phyloP scores from a whole-genome alignment of 2,797 vertebrate species.

The Falco peregrinus region DNA sequence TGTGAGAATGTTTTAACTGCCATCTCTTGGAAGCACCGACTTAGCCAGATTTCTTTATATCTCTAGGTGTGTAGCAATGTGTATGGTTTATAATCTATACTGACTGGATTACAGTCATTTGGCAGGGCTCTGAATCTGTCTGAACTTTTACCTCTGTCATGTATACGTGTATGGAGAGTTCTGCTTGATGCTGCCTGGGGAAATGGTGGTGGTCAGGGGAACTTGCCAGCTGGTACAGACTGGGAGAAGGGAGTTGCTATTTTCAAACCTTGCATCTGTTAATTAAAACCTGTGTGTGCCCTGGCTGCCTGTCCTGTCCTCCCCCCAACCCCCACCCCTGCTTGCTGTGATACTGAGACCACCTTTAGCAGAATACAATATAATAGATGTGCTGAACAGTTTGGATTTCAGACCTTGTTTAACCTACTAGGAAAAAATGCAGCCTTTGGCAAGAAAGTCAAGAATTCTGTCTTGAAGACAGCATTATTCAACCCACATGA shows the following conservation, averaged over 20 bases:
- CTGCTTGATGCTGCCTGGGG: not conserved
- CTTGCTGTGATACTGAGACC: not conserved
- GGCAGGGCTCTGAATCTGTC: not conserved
- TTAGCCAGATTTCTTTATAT: too few species aligned
- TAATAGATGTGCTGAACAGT: not conserved
- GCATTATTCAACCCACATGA: too few species aligned
- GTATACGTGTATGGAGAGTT: accelerated
- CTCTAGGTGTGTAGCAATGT: not conserved
- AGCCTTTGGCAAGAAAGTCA: not conserved
- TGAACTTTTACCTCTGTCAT: not conserved
- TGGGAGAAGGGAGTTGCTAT: not conserved
- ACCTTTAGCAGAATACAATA: not conserved
- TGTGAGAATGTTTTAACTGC: accelerated
- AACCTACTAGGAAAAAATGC: not conserved
- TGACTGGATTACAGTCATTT: not conserved
- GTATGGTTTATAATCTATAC: not conserved
- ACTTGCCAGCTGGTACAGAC: not conserved
- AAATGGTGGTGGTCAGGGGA: not conserved
- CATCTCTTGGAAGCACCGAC: not conserved
- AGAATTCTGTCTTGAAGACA: not conserved
- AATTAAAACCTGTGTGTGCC: not conserved
- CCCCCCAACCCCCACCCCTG: too few species aligned
- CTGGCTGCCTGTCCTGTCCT: not conserved
- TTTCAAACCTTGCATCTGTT: not conserved
- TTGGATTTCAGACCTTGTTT: not conserved